Percentiles rank a stretch among this genome's conserved stretches.
Conservation (phyloP, 1,140 invertebrate species). For the Drosophila bipectinata region DNA sequence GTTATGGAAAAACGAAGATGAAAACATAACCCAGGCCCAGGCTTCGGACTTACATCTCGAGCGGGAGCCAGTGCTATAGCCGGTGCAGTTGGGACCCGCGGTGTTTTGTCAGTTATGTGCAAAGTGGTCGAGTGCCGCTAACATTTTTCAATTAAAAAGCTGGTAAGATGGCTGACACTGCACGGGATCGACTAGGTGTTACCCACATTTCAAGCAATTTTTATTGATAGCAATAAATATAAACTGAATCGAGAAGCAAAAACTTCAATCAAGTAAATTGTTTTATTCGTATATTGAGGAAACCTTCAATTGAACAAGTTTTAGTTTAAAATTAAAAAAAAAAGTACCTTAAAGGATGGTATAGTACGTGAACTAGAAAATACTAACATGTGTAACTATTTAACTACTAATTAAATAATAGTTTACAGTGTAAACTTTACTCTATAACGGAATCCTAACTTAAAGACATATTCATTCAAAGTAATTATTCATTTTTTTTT, state of each 20-base stretch:
- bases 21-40: conserved; percentile 44
- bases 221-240: too few relatives aligned
- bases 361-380: too few relatives aligned
- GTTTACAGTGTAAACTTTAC: too few relatives aligned
- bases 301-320: too few relatives aligned
- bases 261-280: neutral
- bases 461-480: too few relatives aligned
- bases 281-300: neutral
- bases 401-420: too few relatives aligned
- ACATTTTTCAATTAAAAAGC: conserved; percentile 80
- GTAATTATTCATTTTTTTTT: too few relatives aligned
- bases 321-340: too few relatives aligned
- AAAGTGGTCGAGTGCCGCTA: conserved; percentile 78
- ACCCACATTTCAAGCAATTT: conserved; percentile 13
- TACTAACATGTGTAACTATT: too few relatives aligned
- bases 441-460: too few relatives aligned
- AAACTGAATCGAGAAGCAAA: neutral
- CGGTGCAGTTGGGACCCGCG: conserved; percentile 62
- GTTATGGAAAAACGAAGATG: conserved; percentile 30
- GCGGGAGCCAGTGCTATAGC: conserved; percentile 34
- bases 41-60: conserved; percentile 7
- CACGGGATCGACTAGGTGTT: conserved; percentile 38
- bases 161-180: conserved; percentile 34
- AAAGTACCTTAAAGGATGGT: too few relatives aligned
- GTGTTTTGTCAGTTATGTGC: conserved; percentile 80